Evolutionary conservation across 2,113 vertebrate genomes (phyloP).

Genomic region (Poicephalus gulielmi): DNA sequence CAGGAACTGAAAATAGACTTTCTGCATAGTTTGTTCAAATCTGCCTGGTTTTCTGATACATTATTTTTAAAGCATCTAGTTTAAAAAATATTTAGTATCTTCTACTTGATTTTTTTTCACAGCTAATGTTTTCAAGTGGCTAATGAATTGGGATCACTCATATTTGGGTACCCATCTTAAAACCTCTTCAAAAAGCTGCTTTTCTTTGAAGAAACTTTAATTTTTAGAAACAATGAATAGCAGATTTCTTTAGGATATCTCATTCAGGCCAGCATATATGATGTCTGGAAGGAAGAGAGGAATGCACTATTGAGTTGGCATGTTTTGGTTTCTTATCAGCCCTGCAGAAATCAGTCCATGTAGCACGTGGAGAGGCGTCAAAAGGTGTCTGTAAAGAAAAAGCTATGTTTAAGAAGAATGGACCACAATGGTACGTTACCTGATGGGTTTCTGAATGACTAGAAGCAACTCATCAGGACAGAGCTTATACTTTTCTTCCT

Average conservation of each 20-base stretch:
- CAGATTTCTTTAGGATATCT: background rate
- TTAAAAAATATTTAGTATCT: background rate
- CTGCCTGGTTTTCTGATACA: background rate
- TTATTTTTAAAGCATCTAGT: background rate
- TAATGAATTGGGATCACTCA: background rate
- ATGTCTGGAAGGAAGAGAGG: background rate
- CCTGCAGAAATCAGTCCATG: slow-evolving; percentile 55
- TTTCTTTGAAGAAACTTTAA: background rate
- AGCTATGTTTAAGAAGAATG: background rate
- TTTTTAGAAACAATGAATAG: background rate
- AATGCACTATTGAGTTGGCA: background rate
- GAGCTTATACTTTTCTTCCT: background rate
- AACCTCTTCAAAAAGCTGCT: background rate
- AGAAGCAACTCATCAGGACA: background rate
- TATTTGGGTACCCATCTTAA: background rate
- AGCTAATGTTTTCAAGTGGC: background rate
- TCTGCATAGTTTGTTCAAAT: background rate
- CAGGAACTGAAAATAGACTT: background rate
- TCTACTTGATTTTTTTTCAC: background rate
- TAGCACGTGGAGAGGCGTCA: background rate
- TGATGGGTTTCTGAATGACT: background rate
- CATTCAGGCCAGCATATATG: background rate
- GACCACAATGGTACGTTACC: background rate
- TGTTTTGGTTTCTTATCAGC: slow-evolving; percentile 15
- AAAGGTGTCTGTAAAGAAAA: slow-evolving; percentile 3